Evolutionary conservation across 2,888 invertebrate genomes (phyloP).

Genomic region (Endomychus coccineus): DNA sequence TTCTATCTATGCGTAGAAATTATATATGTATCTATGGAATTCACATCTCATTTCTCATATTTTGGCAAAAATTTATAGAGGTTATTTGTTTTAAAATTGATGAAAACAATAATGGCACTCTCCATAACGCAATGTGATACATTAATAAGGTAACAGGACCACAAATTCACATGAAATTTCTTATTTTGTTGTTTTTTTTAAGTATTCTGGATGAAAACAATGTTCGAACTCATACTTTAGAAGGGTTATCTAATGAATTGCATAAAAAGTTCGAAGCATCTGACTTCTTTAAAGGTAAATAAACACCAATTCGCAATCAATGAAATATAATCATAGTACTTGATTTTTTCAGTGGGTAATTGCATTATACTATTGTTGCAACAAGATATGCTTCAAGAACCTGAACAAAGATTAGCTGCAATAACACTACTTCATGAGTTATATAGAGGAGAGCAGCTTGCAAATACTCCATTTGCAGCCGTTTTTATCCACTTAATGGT

Average conservation of each 20-base stretch:
- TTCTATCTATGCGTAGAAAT: too few species aligned
- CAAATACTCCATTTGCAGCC: slow-evolving; percentile 62
- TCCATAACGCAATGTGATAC: slow-evolving; percentile 47
- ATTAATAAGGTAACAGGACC: slow-evolving; percentile 42
- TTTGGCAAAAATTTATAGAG: too few species aligned
- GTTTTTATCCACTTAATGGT: slow-evolving; percentile 64
- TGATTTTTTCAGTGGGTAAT: slow-evolving; percentile 51
- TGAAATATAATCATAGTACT: neutral
- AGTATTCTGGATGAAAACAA: slow-evolving; percentile 68
- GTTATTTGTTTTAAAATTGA: too few species aligned
- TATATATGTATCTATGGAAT: too few species aligned
- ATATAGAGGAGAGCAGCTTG: slow-evolving; percentile 59
- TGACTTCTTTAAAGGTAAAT: slow-evolving; percentile 67
- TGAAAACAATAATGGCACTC: slow-evolving; percentile 45
- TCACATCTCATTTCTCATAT: too few species aligned
- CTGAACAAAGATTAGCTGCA: slow-evolving; percentile 61
- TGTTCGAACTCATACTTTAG: slow-evolving; percentile 66
- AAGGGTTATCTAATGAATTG: slow-evolving; percentile 65
- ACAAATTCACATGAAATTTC: slow-evolving; percentile 4
- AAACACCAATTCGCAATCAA: neutral
- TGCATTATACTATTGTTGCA: slow-evolving; percentile 58
- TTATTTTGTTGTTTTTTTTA: slow-evolving; percentile 29
- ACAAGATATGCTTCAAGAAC: slow-evolving; percentile 59
- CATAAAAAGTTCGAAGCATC: slow-evolving; percentile 71
- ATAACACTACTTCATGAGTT: slow-evolving; percentile 63